A percentile compares a stretch with the other conserved stretches of the same genome.
Conservation (phyloP, 2,797 vertebrate genomes). For the Myotis planiceps region DNA sequence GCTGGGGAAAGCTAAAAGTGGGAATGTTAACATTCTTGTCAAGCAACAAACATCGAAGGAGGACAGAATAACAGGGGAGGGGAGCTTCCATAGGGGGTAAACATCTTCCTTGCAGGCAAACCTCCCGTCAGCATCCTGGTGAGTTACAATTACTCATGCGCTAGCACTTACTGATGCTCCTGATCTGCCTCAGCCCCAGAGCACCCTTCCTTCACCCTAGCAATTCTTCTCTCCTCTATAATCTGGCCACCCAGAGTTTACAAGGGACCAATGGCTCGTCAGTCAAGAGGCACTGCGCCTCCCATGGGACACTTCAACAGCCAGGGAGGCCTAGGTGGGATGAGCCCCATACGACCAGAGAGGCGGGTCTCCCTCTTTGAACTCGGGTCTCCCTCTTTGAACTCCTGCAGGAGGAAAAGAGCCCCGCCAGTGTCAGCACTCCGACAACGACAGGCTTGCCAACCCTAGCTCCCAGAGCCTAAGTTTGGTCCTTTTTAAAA, state of each 20-base stretch:
- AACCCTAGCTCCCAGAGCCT: neutral
- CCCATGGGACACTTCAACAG: neutral
- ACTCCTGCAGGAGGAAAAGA: neutral
- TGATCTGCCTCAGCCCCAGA: neutral
- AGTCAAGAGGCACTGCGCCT: neutral
- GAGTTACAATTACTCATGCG: neutral
- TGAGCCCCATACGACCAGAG: too few species aligned
- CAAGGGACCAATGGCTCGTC: neutral
- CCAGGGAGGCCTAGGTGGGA: neutral
- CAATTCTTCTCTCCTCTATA: neutral
- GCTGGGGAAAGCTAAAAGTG: neutral
- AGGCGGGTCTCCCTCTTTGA: neutral
- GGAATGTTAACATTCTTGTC: neutral
- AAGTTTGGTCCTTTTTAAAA: slow-evolving; percentile 33
- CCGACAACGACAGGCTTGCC: neutral
- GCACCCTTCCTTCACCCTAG: neutral
- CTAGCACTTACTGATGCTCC: neutral
- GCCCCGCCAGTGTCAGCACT: neutral
- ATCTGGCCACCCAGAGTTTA: neutral
- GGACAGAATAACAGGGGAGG: neutral
- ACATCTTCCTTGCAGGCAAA: neutral
- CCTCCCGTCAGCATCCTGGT: neutral
- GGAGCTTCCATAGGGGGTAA: neutral
- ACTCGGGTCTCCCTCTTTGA: neutral
- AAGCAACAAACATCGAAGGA: neutral